phyloP scores from a whole-genome alignment of 2,888 invertebrate genomes.

The Pantelozetes paolii region DNA sequence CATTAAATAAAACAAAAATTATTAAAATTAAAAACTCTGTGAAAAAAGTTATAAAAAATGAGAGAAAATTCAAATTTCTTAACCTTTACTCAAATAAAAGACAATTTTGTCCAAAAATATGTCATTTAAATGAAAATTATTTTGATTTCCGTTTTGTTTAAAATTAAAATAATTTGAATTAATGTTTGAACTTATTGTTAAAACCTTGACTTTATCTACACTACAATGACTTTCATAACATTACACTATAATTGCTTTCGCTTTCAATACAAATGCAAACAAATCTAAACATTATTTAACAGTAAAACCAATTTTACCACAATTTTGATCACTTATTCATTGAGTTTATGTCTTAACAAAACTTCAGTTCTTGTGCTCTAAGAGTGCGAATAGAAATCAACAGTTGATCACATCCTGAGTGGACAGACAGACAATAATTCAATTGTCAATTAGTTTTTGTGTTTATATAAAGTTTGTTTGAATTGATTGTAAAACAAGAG shows the following conservation, averaged over 20 bases:
- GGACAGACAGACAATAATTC: neutral
- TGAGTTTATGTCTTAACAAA: too few relatives aligned
- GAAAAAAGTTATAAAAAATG: too few relatives aligned
- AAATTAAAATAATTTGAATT: too few relatives aligned
- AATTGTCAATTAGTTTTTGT: neutral
- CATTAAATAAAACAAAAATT: too few relatives aligned
- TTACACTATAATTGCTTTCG: neutral
- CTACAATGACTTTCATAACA: neutral
- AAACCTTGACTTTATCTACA: conserved; percentile 11
- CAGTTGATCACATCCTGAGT: neutral
- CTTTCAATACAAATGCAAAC: neutral
- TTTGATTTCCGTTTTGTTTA: conserved; percentile 3
- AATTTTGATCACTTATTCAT: neutral
- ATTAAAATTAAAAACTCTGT: too few relatives aligned
- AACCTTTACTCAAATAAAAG: too few relatives aligned
- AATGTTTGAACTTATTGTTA: neutral
- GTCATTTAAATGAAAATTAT: too few relatives aligned
- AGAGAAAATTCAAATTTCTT: too few relatives aligned
- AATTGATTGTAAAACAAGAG: neutral
- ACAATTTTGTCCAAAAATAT: too few relatives aligned
- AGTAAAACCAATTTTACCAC: neutral
- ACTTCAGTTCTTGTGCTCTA: too few relatives aligned
- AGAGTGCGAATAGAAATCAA: too few relatives aligned
- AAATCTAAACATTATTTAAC: neutral
- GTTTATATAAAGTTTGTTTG: neutral